Evolutionary conservation across 92 coral and sea anemone species (phyloP), one percentile per base, ranked within the genome.

Genomic region (Porites evermanni): DNA sequence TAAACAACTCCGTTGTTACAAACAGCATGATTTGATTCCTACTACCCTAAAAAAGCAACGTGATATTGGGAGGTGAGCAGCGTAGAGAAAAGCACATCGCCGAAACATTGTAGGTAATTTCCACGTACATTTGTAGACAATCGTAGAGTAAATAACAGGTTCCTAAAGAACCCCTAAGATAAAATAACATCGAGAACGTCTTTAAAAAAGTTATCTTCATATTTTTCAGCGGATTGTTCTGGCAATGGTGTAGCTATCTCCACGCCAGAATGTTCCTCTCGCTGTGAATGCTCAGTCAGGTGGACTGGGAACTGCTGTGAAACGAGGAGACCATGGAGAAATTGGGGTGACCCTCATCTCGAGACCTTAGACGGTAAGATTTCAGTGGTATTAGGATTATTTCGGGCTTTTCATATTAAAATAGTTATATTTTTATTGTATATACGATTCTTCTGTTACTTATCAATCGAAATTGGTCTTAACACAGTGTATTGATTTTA

Each of bases 331-430:
- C 97, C 95, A 3, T 50, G 71, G 77, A 64, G 91, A 50, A 79
- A 81, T 20, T 89, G 90, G 84, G 97, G 97, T 16, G 97, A 94
- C 72, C 97, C 97, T 26, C 94, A 89, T 29, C 78, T 93, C 0
- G 81, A 84, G 52, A 90, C 95, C 6, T 72, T 90, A 7, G 93
- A 93, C 53, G 93, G 94, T 92, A 53, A 26, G 82, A 2, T 13
- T 71, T 12, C 44, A 0, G 38, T 11, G 4, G 47, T 53, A 13
- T 53, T 75, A 6, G 47, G 47, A 38, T 38, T 38, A 38, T 38
- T 38, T 38, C 47, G 7, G 23, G 53, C 20, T 75, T 47, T n/a
- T 23, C 52, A 21, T 68, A 26, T 17, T 8, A 52, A 18, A 68
- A 69, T 38, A 23, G 8, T 67, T 68, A 61, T 12, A 61, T 61